Evolutionary conservation across 2,888 invertebrate genomes (phyloP).

Genomic region (Epirrita christyi): DNA sequence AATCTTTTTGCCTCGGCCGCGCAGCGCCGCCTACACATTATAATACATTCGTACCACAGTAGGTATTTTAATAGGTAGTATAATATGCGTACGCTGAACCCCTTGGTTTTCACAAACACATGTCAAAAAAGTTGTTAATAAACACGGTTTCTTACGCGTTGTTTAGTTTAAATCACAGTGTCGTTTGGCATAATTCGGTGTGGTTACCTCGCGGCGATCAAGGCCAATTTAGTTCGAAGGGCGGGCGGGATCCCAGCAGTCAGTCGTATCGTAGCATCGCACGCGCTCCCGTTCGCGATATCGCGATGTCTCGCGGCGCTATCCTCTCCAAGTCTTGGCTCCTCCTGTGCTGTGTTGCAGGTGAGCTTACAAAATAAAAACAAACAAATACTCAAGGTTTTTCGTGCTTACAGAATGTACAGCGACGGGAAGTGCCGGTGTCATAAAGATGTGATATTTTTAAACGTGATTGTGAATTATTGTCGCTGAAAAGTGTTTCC

Average conservation of each 20-base stretch:
- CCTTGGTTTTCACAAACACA: too few relatives aligned
- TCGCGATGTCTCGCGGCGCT: constrained; percentile 15
- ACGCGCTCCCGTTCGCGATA: constrained; percentile 12
- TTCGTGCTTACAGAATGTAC: neutral
- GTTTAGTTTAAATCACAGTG: constrained; percentile 16
- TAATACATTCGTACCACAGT: neutral
- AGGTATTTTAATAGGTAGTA: neutral
- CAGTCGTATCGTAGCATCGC: constrained; percentile 34
- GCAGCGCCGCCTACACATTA: too few relatives aligned
- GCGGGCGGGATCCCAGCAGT: constrained; percentile 57
- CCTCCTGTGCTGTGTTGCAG: constrained; percentile 66
- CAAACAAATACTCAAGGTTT: neutral
- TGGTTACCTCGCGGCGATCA: constrained; percentile 57
- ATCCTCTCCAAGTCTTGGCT: constrained; percentile 33
- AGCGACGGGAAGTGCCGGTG: constrained; percentile 8
- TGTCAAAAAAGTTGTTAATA: neutral
- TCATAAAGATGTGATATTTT: constrained; percentile 15
- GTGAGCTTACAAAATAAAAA: constrained; percentile 39
- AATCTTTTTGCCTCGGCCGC: too few relatives aligned
- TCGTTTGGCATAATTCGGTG: constrained; percentile 46
- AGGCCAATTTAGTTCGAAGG: constrained; percentile 66
- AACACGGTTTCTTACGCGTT: neutral
- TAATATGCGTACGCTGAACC: too few relatives aligned
- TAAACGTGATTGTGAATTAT: constrained; percentile 20
- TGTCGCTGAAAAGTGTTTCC: constrained; percentile 10